Evolutionary conservation across 64 coral and sea anemone species (phyloP).

Genomic region (Dendrophyllia cribrosa): DNA sequence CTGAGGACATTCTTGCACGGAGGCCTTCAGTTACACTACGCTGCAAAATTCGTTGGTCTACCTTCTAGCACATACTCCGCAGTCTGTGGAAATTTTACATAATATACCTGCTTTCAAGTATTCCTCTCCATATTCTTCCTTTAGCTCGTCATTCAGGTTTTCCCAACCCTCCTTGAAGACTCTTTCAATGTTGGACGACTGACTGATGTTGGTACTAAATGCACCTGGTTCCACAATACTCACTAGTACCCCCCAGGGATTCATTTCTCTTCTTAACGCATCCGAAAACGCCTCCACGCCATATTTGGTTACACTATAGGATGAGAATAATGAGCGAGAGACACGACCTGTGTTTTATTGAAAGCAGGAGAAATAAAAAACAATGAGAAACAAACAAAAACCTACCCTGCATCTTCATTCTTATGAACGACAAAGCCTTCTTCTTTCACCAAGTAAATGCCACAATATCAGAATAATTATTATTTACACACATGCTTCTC

Average conservation of each 20-base stretch:
- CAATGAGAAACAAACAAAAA: no score
- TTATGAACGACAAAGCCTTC: no score
- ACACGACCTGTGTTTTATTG: constrained; percentile 3
- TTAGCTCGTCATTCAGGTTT: constrained; percentile 6
- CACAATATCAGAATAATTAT: no score
- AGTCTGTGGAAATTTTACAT: no score
- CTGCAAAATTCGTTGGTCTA: no score
- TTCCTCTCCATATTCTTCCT: constrained; percentile 9
- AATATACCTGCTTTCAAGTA: constrained; percentile 1
- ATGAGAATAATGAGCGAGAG: background rate
- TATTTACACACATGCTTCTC: no score
- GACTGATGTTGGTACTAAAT: background rate
- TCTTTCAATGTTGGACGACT: background rate
- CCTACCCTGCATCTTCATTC: no score
- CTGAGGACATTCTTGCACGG: no score
- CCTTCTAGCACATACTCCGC: no score
- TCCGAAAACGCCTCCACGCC: constrained; percentile 45
- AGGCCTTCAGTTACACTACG: no score
- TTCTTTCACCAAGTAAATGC: no score
- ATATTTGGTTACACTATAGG: background rate
- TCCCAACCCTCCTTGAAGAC: background rate
- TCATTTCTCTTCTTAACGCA: constrained; percentile 10
- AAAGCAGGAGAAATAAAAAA: no score
- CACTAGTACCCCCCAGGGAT: constrained; percentile 33
- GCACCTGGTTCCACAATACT: constrained; percentile 14